Conservation (phyloP, 2,113 vertebrate species). For the Tretioscincus oriximinensis region DNA sequence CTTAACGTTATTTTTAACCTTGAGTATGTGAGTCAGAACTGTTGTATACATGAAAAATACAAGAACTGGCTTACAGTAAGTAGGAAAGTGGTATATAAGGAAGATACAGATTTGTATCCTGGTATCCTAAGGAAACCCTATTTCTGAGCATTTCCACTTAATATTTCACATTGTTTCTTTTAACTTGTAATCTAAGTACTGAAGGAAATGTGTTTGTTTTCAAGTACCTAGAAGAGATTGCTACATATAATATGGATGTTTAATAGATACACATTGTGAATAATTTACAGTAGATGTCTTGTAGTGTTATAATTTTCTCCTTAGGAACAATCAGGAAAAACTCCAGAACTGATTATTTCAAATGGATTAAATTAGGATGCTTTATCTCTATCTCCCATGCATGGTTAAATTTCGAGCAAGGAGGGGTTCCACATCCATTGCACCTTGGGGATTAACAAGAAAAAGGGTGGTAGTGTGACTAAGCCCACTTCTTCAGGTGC, state of each 20-base stretch:
- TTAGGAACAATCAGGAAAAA: constrained; percentile 49
- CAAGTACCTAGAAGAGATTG: constrained; percentile 48
- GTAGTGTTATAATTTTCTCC: constrained; percentile 42
- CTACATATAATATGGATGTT: constrained; percentile 40
- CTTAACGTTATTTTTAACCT: background rate
- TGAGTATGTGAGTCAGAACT: background rate
- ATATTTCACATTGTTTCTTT: constrained; percentile 46
- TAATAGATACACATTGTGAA: constrained; percentile 46
- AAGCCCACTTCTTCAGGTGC: too few species aligned
- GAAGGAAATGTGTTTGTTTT: constrained; percentile 53
- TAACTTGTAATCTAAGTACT: constrained; percentile 54
- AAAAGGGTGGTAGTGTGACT: too few species aligned
- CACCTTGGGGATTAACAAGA: background rate
- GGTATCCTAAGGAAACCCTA: background rate
- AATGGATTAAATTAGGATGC: constrained; percentile 45
- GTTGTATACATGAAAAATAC: background rate
- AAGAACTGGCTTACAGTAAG: background rate
- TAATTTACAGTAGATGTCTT: constrained; percentile 46
- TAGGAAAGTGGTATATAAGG: background rate
- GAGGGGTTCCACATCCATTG: background rate
- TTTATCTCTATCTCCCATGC: too few species aligned
- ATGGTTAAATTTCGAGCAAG: background rate
- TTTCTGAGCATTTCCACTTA: background rate
- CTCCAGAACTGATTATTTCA: constrained; percentile 43
- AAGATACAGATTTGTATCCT: background rate